Evolutionary conservation across 2,888 invertebrate genomes (phyloP), one percentile per base, ranked within the genome.

Genomic region (Sesamia inferens): DNA sequence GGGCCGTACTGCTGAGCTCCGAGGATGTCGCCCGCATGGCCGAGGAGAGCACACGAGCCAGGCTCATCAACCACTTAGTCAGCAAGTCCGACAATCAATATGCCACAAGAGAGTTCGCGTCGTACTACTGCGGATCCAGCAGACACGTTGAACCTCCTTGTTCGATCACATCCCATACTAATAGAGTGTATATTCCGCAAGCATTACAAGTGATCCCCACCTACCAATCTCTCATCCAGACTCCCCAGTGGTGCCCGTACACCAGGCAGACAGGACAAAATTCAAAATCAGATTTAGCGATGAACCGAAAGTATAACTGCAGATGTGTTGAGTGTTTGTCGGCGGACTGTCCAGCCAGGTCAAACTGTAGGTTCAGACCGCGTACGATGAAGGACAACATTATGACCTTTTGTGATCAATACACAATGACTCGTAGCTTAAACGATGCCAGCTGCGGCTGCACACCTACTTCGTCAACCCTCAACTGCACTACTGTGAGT

Each of bases 351-450:
- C 88, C 86, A 4, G 86, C 83, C 0, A 83, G 74, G 75, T 44
- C 69, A 5, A 22, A 57, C 10, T 76, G 65, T 42, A 77, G 55
- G 10, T 2, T 71, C 7, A 86, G 81, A n/a, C 59, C 74, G 1
- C 47, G 48, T 11, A 63, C 14, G 14, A 88, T 90, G 42, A 91
- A 85, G 80, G 88, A 90, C 47, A 93, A 93, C 69, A 92, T 94
- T 47, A 90, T 90, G 88, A 91, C 82, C 0, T 94, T 93, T 76
- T 78, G 80, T 39, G 93, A 95, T 71, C 89, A 82, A 22, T 81
- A 71, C 48, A 94, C 95, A 0, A 94, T 93, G 93, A 95, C 95
- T 13, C 84, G 85, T 0, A 88, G 78, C 39, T n/a, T 91, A n/a
- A 87, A 83, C 13, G 92, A 94, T 68, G 89, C 88, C 0, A 84